These are phyloP conservation scores for Lanius collurio DNA, from an alignment of 2,113 vertebrate species.

Conservation along the genomic window DNA sequence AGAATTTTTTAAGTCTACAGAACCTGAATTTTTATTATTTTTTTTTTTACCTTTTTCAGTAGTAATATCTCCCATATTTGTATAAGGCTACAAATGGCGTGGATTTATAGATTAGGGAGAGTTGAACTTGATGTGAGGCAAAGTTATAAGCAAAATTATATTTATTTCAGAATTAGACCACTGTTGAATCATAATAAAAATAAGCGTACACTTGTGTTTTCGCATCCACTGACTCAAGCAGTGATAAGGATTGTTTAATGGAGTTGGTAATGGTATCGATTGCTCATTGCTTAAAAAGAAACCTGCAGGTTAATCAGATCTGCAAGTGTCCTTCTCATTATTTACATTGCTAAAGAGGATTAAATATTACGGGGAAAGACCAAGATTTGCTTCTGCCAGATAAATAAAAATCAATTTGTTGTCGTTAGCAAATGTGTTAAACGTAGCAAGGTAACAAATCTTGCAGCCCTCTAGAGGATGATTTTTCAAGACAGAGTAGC, in stretches of 20 bases:
- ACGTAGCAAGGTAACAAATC: conserved; percentile 15
- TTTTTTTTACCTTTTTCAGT: not conserved
- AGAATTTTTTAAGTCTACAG: not conserved
- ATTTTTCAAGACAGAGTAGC: conserved; percentile 13
- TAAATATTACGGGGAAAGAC: conserved; percentile 48
- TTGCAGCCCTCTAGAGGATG: not conserved
- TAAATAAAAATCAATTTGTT: conserved; percentile 61
- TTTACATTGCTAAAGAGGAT: conserved; percentile 50
- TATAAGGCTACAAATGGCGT: not conserved
- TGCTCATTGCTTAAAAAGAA: conserved; percentile 45
- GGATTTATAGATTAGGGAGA: not conserved
- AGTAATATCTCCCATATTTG: not conserved
- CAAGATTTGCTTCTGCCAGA: conserved; percentile 32
- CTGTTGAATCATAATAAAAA: not conserved
- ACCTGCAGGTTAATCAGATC: conserved; percentile 65
- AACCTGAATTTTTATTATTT: not conserved
- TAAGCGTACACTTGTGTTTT: not conserved
- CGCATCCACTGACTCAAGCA: not conserved
- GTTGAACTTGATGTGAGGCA: not conserved
- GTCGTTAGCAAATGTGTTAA: not conserved
- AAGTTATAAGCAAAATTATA: not conserved
- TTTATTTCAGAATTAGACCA: not conserved
- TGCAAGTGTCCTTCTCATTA: conserved; percentile 41
- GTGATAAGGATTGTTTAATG: conserved; percentile 22
- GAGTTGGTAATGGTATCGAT: conserved; percentile 15